phyloP scores from a whole-genome alignment of 2,888 invertebrate genomes.

The Apeira syringaria region DNA sequence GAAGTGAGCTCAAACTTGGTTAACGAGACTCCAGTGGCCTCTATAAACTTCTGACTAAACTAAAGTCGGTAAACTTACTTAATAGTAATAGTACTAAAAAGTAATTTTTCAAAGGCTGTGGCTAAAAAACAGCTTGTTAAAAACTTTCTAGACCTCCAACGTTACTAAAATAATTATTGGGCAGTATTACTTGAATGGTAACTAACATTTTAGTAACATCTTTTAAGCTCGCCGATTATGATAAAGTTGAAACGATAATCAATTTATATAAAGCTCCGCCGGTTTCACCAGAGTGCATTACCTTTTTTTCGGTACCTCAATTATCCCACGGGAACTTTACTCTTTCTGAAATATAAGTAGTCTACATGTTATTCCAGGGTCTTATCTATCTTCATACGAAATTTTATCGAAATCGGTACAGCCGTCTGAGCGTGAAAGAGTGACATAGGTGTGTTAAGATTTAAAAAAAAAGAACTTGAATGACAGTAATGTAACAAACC shows the following conservation, averaged over 20 bases:
- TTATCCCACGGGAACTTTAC: too few species aligned
- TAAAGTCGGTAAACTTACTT: slow-evolving; percentile 48
- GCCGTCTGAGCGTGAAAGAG: too few species aligned
- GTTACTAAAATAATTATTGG: slow-evolving; percentile 4
- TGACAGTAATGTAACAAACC: too few species aligned
- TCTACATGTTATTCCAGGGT: too few species aligned
- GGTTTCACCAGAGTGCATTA: too few species aligned
- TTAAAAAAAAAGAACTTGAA: too few species aligned
- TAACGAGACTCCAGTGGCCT: slow-evolving; percentile 25
- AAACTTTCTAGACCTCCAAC: slow-evolving; percentile 20
- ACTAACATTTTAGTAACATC: slow-evolving; percentile 14
- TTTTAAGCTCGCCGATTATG: slow-evolving; percentile 11
- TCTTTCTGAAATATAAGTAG: too few species aligned
- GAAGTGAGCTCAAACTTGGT: slow-evolving; percentile 22
- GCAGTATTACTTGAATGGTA: slow-evolving; percentile 3
- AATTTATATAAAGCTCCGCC: slow-evolving; percentile 14
- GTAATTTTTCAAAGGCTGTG: slow-evolving; percentile 56
- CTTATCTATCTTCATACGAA: too few species aligned
- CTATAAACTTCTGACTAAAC: slow-evolving; percentile 30
- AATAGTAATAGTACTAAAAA: slow-evolving; percentile 56
- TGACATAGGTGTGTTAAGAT: too few species aligned
- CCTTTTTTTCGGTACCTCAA: too few species aligned
- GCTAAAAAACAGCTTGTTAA: slow-evolving; percentile 30
- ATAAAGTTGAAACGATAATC: slow-evolving; percentile 11
- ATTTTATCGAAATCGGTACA: too few species aligned